Evolutionary conservation across 2,113 vertebrate species (phyloP), one percentile per base, ranked within the genome.

Genomic region (Bolborhynchus lineola): DNA sequence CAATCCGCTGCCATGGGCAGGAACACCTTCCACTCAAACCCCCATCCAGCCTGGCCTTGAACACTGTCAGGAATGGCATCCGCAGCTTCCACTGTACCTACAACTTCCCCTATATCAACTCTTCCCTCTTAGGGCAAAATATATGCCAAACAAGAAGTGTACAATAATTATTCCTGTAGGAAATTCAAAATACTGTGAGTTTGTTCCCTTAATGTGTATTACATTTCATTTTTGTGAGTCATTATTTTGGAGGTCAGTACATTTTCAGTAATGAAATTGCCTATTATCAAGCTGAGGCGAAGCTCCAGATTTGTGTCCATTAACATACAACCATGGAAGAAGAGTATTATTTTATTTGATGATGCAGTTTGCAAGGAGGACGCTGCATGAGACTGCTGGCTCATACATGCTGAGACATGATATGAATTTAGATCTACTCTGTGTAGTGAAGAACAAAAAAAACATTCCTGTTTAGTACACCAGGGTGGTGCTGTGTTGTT

Each of bases 281-380:
- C 33, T 2, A 0, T 81, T 68, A 29, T 23, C 41, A 49, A 24
- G 37, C 69, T 78, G 44, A 35, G 60, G 52, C 0, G 0, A 87
- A 81, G 39, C 52, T 79, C 55, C 9, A 1, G 81, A 41, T 81
- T 93, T 90, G 52, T 74, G 19, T 64, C 33, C 31, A 29, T 82
- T 78, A 96, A 63, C 33, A 74, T 75, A 33, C 59, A 93, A 29
- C 47, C 49, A 31, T 29, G 46, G 55, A 86, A 62, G 28, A 92
- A 71, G 82, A 95, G 41, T 86, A 70, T 63, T 90, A 31, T 63
- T 50, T 90, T 86, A 64, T 88, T 95, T 59, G 63, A 65, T 91
- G 57, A 91, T 88, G 46, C 26, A 24, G 5, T 87, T 87, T 95
- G 59, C 74, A 92, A 74, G 72, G 91, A 92, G 7, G 12, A 26